These are phyloP conservation scores for Parnassius mnemosyne DNA, from an alignment of 2,888 invertebrate species.

Conservation along the genomic window DNA sequence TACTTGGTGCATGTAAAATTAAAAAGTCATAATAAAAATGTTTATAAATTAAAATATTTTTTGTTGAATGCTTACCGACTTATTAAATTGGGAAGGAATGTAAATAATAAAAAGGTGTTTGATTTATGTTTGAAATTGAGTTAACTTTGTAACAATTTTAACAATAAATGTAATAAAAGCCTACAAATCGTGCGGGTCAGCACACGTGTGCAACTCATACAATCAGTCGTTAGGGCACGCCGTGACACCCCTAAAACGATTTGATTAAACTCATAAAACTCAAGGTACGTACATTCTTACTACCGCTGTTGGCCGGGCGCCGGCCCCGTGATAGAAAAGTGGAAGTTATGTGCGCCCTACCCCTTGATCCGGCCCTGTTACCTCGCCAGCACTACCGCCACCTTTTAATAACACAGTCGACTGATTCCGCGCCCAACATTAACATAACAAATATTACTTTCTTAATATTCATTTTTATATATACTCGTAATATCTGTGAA, in stretches of 20 bases:
- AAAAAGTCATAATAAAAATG: too few relatives aligned
- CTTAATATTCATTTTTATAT: constrained; percentile 35
- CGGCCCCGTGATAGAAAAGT: constrained; percentile 49
- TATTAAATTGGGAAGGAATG: too few relatives aligned
- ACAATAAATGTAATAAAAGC: constrained; percentile 10
- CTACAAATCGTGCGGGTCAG: constrained; percentile 44
- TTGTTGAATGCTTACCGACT: too few relatives aligned
- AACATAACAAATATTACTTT: constrained; percentile 64
- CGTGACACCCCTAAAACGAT: constrained; percentile 69
- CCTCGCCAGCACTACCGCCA: constrained; percentile 49
- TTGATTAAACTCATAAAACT: constrained; percentile 78
- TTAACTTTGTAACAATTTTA: constrained; percentile 49
- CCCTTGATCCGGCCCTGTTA: constrained; percentile 50
- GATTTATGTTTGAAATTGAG: constrained; percentile 35
- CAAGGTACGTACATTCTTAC: constrained; percentile 44
- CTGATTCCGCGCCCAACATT: constrained; percentile 66
- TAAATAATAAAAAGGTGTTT: too few relatives aligned
- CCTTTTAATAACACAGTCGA: constrained; percentile 77
- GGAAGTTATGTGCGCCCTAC: constrained; percentile 55
- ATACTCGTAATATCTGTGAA: background rate
- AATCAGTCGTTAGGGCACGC: constrained; percentile 63
- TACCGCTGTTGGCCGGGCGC: constrained; percentile 32
- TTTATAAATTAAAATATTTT: too few relatives aligned
- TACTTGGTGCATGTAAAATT: too few relatives aligned
- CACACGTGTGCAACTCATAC: constrained; percentile 63